Percentiles rank a stretch among this genome's conserved stretches.
These are phyloP conservation scores for Mormyrus proboscirostris DNA, from an alignment of 2,797 vertebrate genomes.

Conservation along the genomic window DNA sequence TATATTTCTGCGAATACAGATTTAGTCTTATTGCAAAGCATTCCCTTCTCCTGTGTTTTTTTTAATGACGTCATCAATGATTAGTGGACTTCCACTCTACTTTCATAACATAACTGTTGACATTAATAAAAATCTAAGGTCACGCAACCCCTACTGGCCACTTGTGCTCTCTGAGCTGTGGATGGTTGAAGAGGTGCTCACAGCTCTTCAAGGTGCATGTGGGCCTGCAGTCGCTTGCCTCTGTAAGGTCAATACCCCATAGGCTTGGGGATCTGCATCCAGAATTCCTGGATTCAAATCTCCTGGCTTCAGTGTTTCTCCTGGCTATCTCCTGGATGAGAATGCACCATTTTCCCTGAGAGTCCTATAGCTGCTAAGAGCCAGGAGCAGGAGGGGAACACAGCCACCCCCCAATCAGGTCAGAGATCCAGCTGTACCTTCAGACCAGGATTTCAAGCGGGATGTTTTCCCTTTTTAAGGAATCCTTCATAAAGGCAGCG, in stretches of 20 bases:
- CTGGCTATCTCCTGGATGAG: not conserved
- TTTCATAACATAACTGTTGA: not conserved
- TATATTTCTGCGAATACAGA: not conserved
- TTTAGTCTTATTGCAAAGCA: not conserved
- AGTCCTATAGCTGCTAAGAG: not conserved
- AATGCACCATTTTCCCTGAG: not conserved
- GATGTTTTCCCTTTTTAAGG: slow-evolving; percentile 54
- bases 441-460: not conserved
- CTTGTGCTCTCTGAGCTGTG: not conserved
- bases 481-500: slow-evolving; percentile 95
- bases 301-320: not conserved
- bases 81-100: not conserved
- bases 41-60: not conserved
- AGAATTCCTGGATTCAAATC: not conserved
- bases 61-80: not conserved
- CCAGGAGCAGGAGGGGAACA: not conserved
- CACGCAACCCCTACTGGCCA: not conserved
- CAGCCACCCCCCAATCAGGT: not conserved
- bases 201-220: not conserved
- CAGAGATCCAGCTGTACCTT: not conserved
- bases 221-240: not conserved
- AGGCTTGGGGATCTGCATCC: not conserved
- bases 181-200: not conserved
- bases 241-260: not conserved
- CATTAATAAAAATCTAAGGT: not conserved